Percentiles rank a stretch among this genome's conserved stretches.
phyloP scores from a whole-genome alignment of 2,888 invertebrate genomes.

The Mesochorus sp. region DNA sequence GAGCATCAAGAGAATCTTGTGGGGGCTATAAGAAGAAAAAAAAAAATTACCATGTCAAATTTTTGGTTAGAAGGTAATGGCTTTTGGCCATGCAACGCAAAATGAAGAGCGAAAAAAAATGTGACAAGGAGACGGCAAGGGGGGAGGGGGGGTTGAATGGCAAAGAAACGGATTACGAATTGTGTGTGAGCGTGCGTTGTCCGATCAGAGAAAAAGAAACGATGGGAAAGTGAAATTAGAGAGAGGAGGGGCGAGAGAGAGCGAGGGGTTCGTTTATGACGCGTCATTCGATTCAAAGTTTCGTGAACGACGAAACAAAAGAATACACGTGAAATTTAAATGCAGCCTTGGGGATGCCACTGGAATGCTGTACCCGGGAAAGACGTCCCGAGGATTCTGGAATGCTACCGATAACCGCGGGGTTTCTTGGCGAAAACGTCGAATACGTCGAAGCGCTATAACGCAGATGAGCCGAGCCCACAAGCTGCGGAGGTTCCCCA shows the following conservation, averaged over 20 bases:
- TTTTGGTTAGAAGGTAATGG: conserved; percentile 78
- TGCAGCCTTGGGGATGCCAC: conserved; percentile 26
- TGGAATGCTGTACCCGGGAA: conserved; percentile 7
- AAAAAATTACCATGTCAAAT: conserved; percentile 77
- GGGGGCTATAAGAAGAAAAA: conserved; percentile 41
- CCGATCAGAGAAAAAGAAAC: conserved; percentile 21
- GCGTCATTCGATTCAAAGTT: conserved; percentile 20
- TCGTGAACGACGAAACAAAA: conserved; percentile 22
- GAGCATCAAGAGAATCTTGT: conserved; percentile 56
- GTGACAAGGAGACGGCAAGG: conserved; percentile 5
- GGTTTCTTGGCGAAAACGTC: conserved; percentile 53
- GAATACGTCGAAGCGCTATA: conserved; percentile 59
- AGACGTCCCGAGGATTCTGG: conserved; percentile 51
- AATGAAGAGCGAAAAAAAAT: conserved; percentile 24
- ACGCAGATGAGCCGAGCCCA: conserved; percentile 34
- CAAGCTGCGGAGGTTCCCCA: not conserved
- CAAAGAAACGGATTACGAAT: conserved; percentile 50
- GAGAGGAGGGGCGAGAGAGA: conserved; percentile 13
- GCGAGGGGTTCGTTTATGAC: conserved; percentile 5
- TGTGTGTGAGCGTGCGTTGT: not conserved
- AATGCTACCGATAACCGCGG: conserved; percentile 59
- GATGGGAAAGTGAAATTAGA: conserved; percentile 44
- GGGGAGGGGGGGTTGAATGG: conserved; percentile 39
- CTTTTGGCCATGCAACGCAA: conserved; percentile 78
- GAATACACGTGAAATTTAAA: conserved; percentile 23